A percentile compares a stretch with the other conserved stretches of the same genome.
Evolutionary conservation across 2,797 vertebrate species (phyloP).

Genomic region (Triplophysa yarkandensis): DNA sequence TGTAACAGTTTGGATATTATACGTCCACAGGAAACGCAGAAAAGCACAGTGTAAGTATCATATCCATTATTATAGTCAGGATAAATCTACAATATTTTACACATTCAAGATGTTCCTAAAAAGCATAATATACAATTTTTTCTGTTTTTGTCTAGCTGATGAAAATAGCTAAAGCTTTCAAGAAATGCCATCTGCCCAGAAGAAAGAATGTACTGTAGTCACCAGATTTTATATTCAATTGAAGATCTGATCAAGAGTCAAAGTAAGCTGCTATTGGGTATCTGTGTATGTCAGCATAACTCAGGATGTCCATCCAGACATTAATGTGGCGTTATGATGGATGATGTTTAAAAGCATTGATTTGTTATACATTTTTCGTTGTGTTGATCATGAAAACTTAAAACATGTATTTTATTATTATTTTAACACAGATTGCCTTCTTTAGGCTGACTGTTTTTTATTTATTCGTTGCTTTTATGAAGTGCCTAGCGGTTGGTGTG

Average conservation of each 20-base stretch:
- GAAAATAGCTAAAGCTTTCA: neutral
- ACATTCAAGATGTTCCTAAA: neutral
- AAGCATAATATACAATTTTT: neutral
- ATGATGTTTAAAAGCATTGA: neutral
- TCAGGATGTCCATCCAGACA: conserved; percentile 10
- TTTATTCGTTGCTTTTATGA: neutral
- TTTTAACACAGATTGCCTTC: neutral
- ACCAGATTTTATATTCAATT: neutral
- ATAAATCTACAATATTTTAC: too few relatives aligned
- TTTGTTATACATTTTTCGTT: neutral
- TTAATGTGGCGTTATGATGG: neutral
- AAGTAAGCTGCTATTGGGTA: neutral
- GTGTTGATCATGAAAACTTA: neutral
- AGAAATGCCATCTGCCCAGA: neutral
- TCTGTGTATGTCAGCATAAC: neutral
- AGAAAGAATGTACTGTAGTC: neutral
- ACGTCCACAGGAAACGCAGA: neutral
- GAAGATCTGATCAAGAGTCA: neutral
- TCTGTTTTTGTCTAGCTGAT: conserved; percentile 4
- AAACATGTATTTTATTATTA: neutral
- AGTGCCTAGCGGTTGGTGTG: neutral
- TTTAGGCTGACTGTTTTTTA: neutral
- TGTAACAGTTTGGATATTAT: neutral
- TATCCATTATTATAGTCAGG: neutral
- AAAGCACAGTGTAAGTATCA: conserved; percentile 18